A percentile compares a stretch with the other conserved stretches of the same genome.
Evolutionary conservation across 2,888 invertebrate genomes (phyloP).

Genomic region (Rhodophaea formosa): DNA sequence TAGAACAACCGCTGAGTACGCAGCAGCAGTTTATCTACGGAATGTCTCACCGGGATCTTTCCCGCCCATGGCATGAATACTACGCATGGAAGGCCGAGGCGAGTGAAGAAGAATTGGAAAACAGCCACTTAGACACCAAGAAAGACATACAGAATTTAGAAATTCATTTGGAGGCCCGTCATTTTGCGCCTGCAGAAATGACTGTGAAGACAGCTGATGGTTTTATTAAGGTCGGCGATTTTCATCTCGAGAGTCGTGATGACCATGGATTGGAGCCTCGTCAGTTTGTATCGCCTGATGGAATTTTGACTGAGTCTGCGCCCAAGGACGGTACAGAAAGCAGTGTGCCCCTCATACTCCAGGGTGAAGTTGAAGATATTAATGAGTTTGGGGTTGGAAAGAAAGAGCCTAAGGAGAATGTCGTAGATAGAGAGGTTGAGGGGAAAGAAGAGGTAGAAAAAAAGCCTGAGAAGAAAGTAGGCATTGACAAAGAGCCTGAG

Average conservation of each 20-base stretch:
- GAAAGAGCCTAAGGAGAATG: too few species aligned
- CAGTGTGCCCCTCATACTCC: conserved; percentile 70
- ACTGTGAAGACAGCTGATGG: conserved; percentile 85
- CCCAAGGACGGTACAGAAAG: conserved; percentile 48
- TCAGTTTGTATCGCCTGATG: conserved; percentile 87
- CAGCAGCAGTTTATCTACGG: conserved; percentile 57
- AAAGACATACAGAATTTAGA: conserved; percentile 82
- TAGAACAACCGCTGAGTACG: conserved; percentile 43
- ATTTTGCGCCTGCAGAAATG: conserved; percentile 87
- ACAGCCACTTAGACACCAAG: conserved; percentile 66
- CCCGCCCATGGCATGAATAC: too few species aligned
- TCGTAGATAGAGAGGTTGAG: too few species aligned
- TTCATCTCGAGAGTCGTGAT: conserved; percentile 86
- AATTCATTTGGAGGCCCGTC: conserved; percentile 86
- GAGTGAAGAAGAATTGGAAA: too few species aligned
- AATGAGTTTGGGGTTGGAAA: background rate
- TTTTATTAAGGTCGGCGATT: conserved; percentile 83
- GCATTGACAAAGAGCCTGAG: too few species aligned
- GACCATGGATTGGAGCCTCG: conserved; percentile 85
- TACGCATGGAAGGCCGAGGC: too few species aligned
- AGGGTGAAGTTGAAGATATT: conserved; percentile 35
- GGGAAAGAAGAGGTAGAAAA: too few species aligned
- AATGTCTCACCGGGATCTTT: conserved; percentile 50
- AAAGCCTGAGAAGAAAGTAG: too few species aligned
- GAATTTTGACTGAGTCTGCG: conserved; percentile 83